Conservation (phyloP, 2,888 invertebrate genomes). For the Romanomermis culicivorax region DNA sequence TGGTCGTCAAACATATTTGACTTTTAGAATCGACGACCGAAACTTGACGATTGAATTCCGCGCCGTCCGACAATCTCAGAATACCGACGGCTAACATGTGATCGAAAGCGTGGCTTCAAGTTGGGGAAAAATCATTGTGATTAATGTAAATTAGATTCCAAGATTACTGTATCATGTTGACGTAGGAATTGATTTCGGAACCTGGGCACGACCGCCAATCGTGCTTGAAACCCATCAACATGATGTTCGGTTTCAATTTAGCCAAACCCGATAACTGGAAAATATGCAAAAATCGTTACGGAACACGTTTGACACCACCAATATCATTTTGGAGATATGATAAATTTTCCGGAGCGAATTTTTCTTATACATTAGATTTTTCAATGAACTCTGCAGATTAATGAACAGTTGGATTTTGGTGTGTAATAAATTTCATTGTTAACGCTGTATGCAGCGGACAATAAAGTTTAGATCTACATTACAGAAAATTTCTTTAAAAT, state of each 20-base stretch:
- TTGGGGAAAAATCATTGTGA: not conserved
- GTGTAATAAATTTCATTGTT: too few species aligned
- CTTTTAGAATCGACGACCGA: not conserved
- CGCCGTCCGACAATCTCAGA: slow-evolving; percentile 61
- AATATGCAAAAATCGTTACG: too few species aligned
- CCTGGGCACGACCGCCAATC: slow-evolving; percentile 65
- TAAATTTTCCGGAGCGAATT: too few species aligned
- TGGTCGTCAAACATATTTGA: not conserved
- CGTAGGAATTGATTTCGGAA: slow-evolving; percentile 44
- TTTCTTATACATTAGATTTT: too few species aligned
- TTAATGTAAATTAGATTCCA: not conserved
- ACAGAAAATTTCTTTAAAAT: too few species aligned
- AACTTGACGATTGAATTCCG: slow-evolving; percentile 41
- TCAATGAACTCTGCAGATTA: too few species aligned
- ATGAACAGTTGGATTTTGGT: too few species aligned
- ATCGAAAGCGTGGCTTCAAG: slow-evolving; percentile 64
- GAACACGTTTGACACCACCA: too few species aligned
- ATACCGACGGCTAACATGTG: slow-evolving; percentile 77
- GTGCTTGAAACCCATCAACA: slow-evolving; percentile 76
- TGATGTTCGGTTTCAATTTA: slow-evolving; percentile 74
- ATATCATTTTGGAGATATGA: too few species aligned
- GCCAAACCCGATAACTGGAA: slow-evolving; percentile 75
- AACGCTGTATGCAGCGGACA: too few species aligned
- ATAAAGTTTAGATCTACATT: too few species aligned
- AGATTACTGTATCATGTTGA: slow-evolving; percentile 57